These are phyloP conservation scores for Nephotettix cincticeps DNA, from an alignment of 1,140 invertebrate genomes.

Conservation along the genomic window DNA sequence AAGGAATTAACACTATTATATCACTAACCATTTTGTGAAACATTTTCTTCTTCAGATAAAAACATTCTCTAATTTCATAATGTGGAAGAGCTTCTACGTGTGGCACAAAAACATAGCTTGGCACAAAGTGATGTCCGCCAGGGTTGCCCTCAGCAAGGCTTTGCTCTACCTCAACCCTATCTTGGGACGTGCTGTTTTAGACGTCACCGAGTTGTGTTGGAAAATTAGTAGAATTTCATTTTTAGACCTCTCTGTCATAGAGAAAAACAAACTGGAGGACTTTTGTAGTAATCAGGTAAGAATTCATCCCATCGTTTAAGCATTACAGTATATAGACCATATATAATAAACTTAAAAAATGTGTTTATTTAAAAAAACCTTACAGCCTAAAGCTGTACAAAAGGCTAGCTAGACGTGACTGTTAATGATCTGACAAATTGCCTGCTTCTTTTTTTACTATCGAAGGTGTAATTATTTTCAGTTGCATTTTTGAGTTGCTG, in stretches of 20 bases:
- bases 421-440: too few relatives aligned
- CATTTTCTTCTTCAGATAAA: constrained; percentile 69
- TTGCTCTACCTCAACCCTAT: constrained; percentile 73
- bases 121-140: constrained; percentile 61
- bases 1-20: background rate
- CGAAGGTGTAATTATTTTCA: too few relatives aligned
- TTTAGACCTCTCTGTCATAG: constrained; percentile 53
- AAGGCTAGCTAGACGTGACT: too few relatives aligned
- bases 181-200: constrained; percentile 65
- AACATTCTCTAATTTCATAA: constrained; percentile 67
- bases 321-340: too few relatives aligned
- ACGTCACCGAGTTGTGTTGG: constrained; percentile 67
- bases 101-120: constrained; percentile 75
- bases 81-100: constrained; percentile 80
- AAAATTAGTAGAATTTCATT: constrained; percentile 62
- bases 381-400: too few relatives aligned
- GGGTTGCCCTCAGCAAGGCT: constrained; percentile 59
- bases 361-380: too few relatives aligned
- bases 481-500: too few relatives aligned
- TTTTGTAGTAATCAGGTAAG: constrained; percentile 68
- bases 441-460: too few relatives aligned
- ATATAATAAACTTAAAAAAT: too few relatives aligned
- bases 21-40: background rate
- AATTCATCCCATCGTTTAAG: too few relatives aligned
- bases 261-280: constrained; percentile 62